These are phyloP conservation scores for Callopanchax toddi DNA, from an alignment of 2,113 vertebrate genomes.

Conservation along the genomic window DNA sequence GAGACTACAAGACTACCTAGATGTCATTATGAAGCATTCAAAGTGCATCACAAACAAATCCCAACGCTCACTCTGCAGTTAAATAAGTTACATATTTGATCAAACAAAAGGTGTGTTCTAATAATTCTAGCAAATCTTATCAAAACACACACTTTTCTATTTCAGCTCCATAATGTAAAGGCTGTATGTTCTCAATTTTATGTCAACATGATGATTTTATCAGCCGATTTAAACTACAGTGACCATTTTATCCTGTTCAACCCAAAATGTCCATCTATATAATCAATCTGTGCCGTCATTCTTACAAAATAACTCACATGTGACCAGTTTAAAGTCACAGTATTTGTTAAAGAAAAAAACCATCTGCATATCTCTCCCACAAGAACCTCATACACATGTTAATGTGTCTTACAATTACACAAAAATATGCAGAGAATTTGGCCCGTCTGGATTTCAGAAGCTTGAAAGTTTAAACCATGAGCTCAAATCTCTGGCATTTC, in stretches of 20 bases:
- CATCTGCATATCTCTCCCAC: slow-evolving; percentile 69
- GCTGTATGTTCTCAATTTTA: background rate
- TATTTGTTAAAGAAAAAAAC: slow-evolving; percentile 65
- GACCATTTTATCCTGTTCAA: background rate
- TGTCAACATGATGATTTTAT: too few relatives aligned
- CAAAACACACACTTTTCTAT: slow-evolving; percentile 37
- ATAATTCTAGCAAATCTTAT: slow-evolving; percentile 36
- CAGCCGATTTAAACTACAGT: background rate
- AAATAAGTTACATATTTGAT: slow-evolving; percentile 40
- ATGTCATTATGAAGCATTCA: too few relatives aligned
- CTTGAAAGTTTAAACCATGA: slow-evolving; percentile 65
- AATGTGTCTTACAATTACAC: slow-evolving; percentile 80
- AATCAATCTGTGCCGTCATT: background rate
- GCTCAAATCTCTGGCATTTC: slow-evolving; percentile 42
- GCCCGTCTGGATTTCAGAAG: slow-evolving; percentile 65
- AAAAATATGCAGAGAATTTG: slow-evolving; percentile 84
- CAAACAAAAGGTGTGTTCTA: slow-evolving; percentile 46
- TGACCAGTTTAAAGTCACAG: slow-evolving; percentile 40
- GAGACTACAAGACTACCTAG: too few relatives aligned
- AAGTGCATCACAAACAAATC: too few relatives aligned
- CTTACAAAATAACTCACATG: background rate
- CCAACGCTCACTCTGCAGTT: too few relatives aligned
- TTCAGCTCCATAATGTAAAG: slow-evolving; percentile 26
- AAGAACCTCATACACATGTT: slow-evolving; percentile 70
- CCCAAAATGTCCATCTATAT: background rate